Evolutionary conservation across 2,888 invertebrate genomes (phyloP), one percentile per base, ranked within the genome.

Genomic region (Stenodera caucasica): DNA sequence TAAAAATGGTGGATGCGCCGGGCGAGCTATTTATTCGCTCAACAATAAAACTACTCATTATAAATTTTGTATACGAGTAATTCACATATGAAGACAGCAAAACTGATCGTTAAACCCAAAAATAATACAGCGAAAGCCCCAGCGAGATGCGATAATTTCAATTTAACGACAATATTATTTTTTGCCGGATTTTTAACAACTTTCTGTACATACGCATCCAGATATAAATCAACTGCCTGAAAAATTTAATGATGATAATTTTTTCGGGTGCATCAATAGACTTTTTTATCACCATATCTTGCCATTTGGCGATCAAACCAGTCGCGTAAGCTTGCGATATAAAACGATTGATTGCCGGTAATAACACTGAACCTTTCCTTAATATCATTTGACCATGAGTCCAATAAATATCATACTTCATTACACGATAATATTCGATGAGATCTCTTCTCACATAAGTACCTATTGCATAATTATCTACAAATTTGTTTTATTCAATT

Each of bases 381-480:
- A 84, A 75, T 84, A 87, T 87, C 0, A 85, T 80, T 3, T 88
- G 85, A 66, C 87, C 86, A 58, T 86, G 84, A 69, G 88, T 87
- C 76, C 83, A 89, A 70, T 89, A 90, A 60, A 90, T 83, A 72
- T 90, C 86, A 69, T 88, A 86, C 52, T 82, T 70, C 88, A 90
- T 88, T 14, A 88, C 75, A 63, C 84, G 85, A 67, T 86, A 80
- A 61, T 84, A 81, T 18, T 82, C 71, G 9, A 87, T 81, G 0
- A 84, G 82, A 60, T 85, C 82, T 68, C 83, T 80, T 0, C 85
- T 84, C 64, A 90, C 81, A 68, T 88, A 89, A 32, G 85, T 84
- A 4, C 86, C 88, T 60, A 89, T 84, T 0, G 89, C 88, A 77
- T 84, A 89, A 68, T 85, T 84, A 18, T 88, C 89, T 88, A 54